These are phyloP conservation scores for Thysanoteuthis rhombus DNA, from an alignment of 2,888 invertebrate genomes.

Conservation along the genomic window DNA sequence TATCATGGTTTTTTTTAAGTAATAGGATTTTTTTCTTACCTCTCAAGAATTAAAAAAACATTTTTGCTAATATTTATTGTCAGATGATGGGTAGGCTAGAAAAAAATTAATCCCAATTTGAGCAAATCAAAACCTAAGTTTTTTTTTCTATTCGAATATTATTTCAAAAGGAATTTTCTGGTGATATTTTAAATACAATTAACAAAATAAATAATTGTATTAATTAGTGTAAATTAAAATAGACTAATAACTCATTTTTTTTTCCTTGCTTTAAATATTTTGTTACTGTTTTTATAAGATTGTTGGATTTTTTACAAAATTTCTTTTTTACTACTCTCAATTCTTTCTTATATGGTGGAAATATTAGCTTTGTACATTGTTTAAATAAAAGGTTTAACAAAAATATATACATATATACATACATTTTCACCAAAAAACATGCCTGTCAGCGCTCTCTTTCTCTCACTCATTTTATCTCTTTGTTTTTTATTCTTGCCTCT, in stretches of 20 bases:
- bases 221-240: too few species aligned
- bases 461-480: background rate
- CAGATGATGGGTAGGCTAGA: background rate
- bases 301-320: background rate
- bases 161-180: background rate
- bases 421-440: too few species aligned
- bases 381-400: background rate
- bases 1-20: background rate
- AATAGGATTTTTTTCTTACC: background rate
- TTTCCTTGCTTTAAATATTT: background rate
- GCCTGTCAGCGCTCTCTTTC: too few species aligned
- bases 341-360: background rate
- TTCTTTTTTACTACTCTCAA: background rate
- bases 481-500: background rate
- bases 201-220: too few species aligned
- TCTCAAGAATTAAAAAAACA: too few species aligned
- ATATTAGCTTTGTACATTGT: conserved; percentile 1
- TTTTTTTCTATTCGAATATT: background rate
- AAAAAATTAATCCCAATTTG: background rate
- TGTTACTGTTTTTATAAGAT: background rate
- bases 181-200: too few species aligned
- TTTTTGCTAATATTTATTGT: background rate
- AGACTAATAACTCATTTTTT: too few species aligned
- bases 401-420: background rate
- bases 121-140: background rate